phyloP scores from a whole-genome alignment of 2,888 invertebrate species.

The Sialis lutaria region DNA sequence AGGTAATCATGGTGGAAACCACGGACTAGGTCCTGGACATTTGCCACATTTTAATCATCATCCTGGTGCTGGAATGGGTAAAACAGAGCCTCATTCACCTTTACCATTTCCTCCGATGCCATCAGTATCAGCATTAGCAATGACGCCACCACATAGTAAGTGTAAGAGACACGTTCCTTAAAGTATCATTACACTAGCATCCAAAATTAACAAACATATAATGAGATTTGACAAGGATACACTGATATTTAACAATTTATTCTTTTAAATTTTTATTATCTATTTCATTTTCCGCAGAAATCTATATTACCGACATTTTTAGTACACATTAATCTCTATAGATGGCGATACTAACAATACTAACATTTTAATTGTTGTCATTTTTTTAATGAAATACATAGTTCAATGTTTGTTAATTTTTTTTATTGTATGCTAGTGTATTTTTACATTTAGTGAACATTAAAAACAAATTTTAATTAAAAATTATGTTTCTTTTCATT shows the following conservation, averaged over 20 bases:
- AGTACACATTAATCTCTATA: too few species aligned
- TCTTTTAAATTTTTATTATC: too few species aligned
- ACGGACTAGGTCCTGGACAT: background rate
- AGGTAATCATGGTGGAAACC: background rate
- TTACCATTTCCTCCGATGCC: slow-evolving; percentile 58
- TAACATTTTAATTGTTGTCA: too few species aligned
- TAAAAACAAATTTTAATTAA: too few species aligned
- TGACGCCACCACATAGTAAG: slow-evolving; percentile 73
- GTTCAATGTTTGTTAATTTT: background rate
- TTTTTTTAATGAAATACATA: background rate
- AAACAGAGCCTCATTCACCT: slow-evolving; percentile 21
- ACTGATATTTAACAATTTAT: too few species aligned
- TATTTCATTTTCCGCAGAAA: too few species aligned
- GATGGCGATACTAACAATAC: too few species aligned
- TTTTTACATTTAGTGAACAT: slow-evolving; percentile 8
- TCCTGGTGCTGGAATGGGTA: background rate
- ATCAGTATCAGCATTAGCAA: slow-evolving; percentile 53
- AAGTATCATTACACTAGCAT: too few species aligned
- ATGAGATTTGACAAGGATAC: too few species aligned
- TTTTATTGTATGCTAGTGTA: background rate
- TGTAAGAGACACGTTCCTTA: slow-evolving; percentile 19
- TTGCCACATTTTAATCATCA: slow-evolving; percentile 4
- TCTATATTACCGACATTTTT: too few species aligned
- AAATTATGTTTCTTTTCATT: slow-evolving; percentile 11
- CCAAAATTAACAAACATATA: too few species aligned